A percentile compares a stretch with the other conserved stretches of the same genome.
Conservation (phyloP, 2,797 vertebrate species). For the Syngnathus acus region DNA sequence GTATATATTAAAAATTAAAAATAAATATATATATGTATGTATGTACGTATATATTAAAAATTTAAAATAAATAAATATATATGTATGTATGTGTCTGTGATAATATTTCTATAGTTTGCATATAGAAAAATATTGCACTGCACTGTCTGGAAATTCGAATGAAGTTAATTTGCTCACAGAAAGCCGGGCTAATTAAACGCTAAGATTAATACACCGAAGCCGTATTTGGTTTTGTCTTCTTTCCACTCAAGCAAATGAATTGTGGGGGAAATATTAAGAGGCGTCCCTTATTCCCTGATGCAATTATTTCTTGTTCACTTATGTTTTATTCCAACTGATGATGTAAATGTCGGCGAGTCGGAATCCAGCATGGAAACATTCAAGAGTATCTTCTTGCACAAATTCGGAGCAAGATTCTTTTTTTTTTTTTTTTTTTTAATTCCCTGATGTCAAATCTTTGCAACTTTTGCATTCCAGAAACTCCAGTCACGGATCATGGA, state of each 20-base stretch:
- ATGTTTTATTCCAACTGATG: constrained; percentile 78
- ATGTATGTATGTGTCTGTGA: constrained; percentile 4
- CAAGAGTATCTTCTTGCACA: constrained; percentile 18
- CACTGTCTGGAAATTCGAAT: constrained; percentile 39
- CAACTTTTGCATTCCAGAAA: constrained; percentile 63
- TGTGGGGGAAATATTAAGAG: constrained; percentile 72
- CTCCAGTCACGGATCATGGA: constrained; percentile 81
- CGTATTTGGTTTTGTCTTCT: constrained; percentile 61
- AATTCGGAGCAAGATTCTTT: not conserved
- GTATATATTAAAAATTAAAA: too few species aligned
- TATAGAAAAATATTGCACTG: constrained; percentile 6
- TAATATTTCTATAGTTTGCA: constrained; percentile 14
- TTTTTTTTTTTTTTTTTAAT: not conserved
- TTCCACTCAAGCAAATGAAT: constrained; percentile 69
- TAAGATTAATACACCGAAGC: constrained; percentile 70
- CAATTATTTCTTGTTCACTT: constrained; percentile 89
- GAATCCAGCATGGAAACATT: constrained; percentile 58
- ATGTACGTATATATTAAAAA: too few species aligned
- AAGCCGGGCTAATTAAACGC: constrained; percentile 72
- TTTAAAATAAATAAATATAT: too few species aligned
- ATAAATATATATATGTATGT: too few species aligned
- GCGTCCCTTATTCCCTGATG: constrained; percentile 82
- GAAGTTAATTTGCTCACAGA: constrained; percentile 64
- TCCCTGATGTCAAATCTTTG: not conserved
- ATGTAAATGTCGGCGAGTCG: constrained; percentile 86